These are phyloP conservation scores for Stegodyphus mimosarum DNA, from an alignment of 1,140 invertebrate species.

Conservation along the genomic window DNA sequence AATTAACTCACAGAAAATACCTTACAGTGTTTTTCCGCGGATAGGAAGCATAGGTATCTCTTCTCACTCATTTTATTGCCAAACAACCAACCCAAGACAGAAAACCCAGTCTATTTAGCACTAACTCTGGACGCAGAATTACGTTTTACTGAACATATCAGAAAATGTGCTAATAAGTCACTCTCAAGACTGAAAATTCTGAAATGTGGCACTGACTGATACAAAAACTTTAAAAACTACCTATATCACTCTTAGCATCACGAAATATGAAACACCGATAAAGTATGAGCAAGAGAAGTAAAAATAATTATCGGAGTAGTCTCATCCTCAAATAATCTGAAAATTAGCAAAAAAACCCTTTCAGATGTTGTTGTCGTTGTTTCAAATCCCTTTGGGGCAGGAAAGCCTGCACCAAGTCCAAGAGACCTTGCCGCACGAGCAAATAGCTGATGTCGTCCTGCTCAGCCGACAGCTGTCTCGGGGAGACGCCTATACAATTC, in stretches of 20 bases:
- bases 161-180: constrained; percentile 17
- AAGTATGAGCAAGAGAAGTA: background rate
- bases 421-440: too few species aligned
- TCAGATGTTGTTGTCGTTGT: too few species aligned
- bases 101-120: constrained; percentile 14
- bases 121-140: constrained; percentile 1
- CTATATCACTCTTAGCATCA: background rate
- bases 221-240: background rate
- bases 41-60: too few species aligned
- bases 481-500: too few species aligned
- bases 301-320: background rate
- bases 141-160: constrained; percentile 5
- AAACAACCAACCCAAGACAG: background rate
- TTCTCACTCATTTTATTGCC: too few species aligned
- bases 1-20: too few species aligned
- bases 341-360: background rate
- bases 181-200: background rate
- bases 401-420: too few species aligned
- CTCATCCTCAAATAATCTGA: background rate
- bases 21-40: too few species aligned
- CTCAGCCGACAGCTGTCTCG: too few species aligned
- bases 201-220: background rate
- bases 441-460: too few species aligned
- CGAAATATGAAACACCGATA: background rate
- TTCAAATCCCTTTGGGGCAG: too few species aligned